A percentile compares a stretch with the other conserved stretches of the same genome.
phyloP scores from a whole-genome alignment of 2,113 vertebrate species.

The Hydropotes inermis region DNA sequence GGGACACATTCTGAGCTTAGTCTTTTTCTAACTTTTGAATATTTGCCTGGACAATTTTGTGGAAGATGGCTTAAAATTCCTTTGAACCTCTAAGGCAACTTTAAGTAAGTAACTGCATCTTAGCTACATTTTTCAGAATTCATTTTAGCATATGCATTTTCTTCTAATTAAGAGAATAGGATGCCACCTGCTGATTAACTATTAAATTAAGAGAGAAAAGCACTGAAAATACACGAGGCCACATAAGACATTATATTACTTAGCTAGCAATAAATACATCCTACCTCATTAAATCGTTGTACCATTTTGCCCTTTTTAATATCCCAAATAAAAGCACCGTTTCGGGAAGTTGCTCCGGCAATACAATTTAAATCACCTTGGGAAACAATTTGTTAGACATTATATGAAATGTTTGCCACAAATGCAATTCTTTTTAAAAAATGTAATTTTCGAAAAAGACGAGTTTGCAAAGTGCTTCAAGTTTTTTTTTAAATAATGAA shows the following conservation, averaged over 20 bases:
- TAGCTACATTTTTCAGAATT: background rate
- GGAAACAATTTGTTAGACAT: conserved; percentile 42
- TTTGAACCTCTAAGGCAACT: background rate
- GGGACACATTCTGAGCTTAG: background rate
- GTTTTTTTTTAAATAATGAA: background rate
- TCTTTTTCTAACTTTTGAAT: background rate
- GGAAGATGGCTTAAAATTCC: background rate
- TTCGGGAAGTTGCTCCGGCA: conserved; percentile 93
- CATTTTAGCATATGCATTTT: background rate
- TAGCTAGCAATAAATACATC: background rate
- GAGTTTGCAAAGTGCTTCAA: background rate
- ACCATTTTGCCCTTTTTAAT: conserved; percentile 94
- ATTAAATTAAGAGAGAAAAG: background rate
- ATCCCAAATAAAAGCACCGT: conserved; percentile 98
- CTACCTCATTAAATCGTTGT: conserved; percentile 94
- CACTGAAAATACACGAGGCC: background rate
- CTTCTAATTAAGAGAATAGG: background rate
- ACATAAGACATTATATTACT: background rate
- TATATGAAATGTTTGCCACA: background rate
- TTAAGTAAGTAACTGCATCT: background rate
- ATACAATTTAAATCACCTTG: conserved; percentile 96
- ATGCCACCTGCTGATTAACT: background rate
- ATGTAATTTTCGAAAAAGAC: background rate
- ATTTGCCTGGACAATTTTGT: background rate
- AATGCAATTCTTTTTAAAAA: background rate